Base-by-base conservation (phyloP, 2,797 vertebrate species). In the Heteromormyrus szaboi region DNA sequence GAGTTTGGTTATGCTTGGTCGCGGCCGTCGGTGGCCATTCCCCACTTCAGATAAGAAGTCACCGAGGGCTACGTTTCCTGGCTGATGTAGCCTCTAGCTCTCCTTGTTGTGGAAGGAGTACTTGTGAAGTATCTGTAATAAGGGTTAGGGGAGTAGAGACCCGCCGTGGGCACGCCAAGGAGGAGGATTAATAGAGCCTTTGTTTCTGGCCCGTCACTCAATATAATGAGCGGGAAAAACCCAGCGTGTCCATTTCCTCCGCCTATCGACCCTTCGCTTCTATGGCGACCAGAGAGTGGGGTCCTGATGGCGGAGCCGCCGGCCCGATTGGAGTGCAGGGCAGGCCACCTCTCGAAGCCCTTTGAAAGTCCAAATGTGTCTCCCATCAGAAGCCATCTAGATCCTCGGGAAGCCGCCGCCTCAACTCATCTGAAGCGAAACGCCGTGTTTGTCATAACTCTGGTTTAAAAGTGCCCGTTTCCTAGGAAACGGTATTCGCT, bases 141-240 rank as follows among this genome's bases (percentile, higher is more conserved):
- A 87, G 41, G 29, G 29, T 11, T 41, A 33, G 79, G 89, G 41
- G 89, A 93, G 53, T 41, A 6, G 51, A 53, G 90, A 65, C 89
- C 89, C 4, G 12, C 25, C 25, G 8, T 51, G 50, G 83, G 91
- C 90, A 91, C 92, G 92, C 90, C 92, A 88, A 41, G 88, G 68
- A 94, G 92, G 91, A 90, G 91, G 90, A 90, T 91, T 93, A 94
- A 94, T 93, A 93, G 92, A 94, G 92, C 90, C 83, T 91, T 93
- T 92, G 92, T 94, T 94, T 95, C 93, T 90, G 87, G 91, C 88
- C 93, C 93, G 94, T 93, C 94, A 93, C 93, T 95, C 94, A 94
- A 91, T 91, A 92, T 94, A 95, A 95, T 87, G 89, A 94, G 93
- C 19, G 90, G 37, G 90, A 91, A 93, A 91, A 93, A 93, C 92